Evolutionary conservation across 2,888 invertebrate genomes (phyloP).

Genomic region (Papilio demoleus): DNA sequence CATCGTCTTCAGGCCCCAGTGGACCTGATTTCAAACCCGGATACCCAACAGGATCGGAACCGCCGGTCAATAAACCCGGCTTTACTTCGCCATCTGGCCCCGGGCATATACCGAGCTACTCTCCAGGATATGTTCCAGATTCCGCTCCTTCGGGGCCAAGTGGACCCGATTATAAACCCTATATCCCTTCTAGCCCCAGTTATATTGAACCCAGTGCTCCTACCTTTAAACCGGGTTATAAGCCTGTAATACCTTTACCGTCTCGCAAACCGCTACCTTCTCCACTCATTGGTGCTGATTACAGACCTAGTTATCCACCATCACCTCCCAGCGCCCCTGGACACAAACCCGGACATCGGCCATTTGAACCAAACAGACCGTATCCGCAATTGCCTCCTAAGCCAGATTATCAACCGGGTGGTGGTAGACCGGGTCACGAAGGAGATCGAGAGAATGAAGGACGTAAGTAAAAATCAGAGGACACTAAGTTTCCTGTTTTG

Average conservation of each 20-base stretch:
- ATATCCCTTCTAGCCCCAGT: conserved; percentile 43
- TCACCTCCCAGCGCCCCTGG: conserved; percentile 23
- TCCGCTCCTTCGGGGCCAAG: conserved; percentile 44
- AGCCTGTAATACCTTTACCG: conserved; percentile 26
- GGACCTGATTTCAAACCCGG: conserved; percentile 53
- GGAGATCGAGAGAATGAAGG: conserved; percentile 58
- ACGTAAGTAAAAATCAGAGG: conserved; percentile 54
- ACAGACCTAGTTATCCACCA: conserved; percentile 40
- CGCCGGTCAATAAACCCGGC: conserved; percentile 42
- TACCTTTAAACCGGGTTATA: conserved; percentile 47
- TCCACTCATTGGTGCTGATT: conserved; percentile 42
- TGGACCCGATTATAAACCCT: conserved; percentile 55
- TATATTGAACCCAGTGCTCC: conserved; percentile 46
- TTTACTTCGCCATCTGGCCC: conserved; percentile 35
- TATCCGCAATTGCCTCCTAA: conserved; percentile 28
- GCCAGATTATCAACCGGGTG: conserved; percentile 43
- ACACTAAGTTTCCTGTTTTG: neutral
- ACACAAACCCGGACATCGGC: conserved; percentile 42
- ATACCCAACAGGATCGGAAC: conserved; percentile 46
- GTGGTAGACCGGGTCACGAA: conserved; percentile 37
- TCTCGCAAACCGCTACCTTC: conserved; percentile 34
- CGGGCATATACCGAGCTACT: conserved; percentile 31
- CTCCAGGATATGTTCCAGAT: conserved; percentile 37
- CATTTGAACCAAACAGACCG: conserved; percentile 22
- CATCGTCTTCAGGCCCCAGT: conserved; percentile 56